Base-by-base conservation (phyloP, 2,888 invertebrate species). In the Lasioglossum villosulum region DNA sequence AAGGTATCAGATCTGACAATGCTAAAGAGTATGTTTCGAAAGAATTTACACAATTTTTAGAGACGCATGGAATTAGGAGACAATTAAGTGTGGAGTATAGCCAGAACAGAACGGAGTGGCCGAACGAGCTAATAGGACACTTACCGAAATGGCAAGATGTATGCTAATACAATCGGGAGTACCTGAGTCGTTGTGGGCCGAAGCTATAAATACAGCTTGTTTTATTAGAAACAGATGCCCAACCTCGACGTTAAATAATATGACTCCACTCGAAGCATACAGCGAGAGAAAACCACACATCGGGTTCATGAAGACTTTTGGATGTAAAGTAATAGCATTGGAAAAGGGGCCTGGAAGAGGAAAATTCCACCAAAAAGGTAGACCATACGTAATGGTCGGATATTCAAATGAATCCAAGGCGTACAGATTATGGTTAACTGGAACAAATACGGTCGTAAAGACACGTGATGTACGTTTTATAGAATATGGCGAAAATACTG, bases 321-420 rank as follows among this genome's bases (percentile, higher is more conserved):
- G n/a, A n/a, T n/a, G n/a, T n/a, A n/a, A 86, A 27, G 80, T n/a
- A 2, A 85, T 89, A 5, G 86, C 76, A 30, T n/a, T 91, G 12
- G 78, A 91, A 30, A 74, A 82, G 30, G 45, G 52, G 16, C 66
- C 75, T 68, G 42, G 66, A 34, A 74, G 10, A 23, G 63, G 82
- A 12, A 91, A 91, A 78, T 91, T 91, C 66, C 83, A 88, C 27
- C 75, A 87, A 27, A 87, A 88, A 66, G 86, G 87, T 37, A 88
- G 85, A n/a, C 83, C 87, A 16, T 77, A 82, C n/a, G 34, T 77
- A 23, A 73, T 89, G 48, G 75, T 87, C 1, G 88, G 88, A 19
- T 90, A 88, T 68, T 89, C 88, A n/a, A 59, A 66, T 1, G 87
- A 91, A 73, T 89, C 90, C 10, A 91, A 90, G 72, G 90, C 91